phyloP scores from a whole-genome alignment of 2,888 invertebrate species.

The Stictocephala bisonia region DNA sequence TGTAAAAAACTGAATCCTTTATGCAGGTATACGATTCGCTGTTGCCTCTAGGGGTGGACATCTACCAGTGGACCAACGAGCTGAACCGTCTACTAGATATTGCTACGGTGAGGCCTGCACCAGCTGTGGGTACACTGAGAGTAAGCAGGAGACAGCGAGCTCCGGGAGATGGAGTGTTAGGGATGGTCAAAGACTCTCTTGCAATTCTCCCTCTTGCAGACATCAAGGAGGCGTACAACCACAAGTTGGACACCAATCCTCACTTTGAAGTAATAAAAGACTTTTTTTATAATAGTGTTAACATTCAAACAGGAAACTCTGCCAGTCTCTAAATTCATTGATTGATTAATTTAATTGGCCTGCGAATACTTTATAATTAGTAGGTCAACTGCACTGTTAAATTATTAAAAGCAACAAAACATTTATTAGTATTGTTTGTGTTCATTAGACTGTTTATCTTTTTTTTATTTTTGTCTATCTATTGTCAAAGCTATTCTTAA shows the following conservation, averaged over 20 bases:
- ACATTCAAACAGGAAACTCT: no score
- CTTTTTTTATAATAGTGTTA: no score
- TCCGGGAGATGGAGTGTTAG: conserved; percentile 52
- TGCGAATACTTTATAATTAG: no score
- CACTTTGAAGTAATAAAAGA: conserved; percentile 49
- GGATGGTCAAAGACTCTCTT: conserved; percentile 50
- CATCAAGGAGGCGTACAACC: conserved; percentile 53
- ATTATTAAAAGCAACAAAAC: no score
- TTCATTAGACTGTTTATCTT: no score
- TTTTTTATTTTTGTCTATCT: no score
- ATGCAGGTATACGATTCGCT: conserved; percentile 30
- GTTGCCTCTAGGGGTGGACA: conserved; percentile 45
- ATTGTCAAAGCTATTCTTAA: no score
- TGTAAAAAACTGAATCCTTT: neutral
- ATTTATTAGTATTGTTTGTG: no score
- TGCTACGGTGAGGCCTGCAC: conserved; percentile 33
- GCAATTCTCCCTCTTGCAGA: conserved; percentile 51
- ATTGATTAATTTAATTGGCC: no score
- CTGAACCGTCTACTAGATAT: conserved; percentile 50
- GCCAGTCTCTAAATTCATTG: no score
- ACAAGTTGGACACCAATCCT: conserved; percentile 52
- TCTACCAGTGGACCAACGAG: conserved; percentile 51
- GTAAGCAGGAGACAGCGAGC: conserved; percentile 44
- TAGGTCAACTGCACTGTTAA: no score
- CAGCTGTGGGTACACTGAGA: no score